Percentiles rank a stretch among this genome's conserved stretches.
Conservation (phyloP, 2,113 vertebrate genomes). For the Petrocephalus microphthalmus region DNA sequence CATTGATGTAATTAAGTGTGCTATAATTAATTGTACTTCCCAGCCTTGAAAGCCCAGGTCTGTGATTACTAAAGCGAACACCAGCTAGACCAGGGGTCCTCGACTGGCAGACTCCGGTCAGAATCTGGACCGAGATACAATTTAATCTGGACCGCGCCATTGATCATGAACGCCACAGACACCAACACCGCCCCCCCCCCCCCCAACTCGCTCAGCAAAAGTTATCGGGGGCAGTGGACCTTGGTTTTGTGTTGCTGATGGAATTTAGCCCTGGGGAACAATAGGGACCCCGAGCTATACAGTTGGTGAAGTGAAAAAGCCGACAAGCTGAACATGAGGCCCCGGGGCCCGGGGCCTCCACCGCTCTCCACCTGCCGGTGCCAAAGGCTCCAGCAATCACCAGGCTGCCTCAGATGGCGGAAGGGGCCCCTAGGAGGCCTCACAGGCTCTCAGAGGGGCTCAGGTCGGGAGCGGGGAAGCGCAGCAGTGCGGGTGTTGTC, state of each 20-base stretch:
- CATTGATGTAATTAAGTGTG: background rate
- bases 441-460: background rate
- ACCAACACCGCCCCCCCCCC: background rate
- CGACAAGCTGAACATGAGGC: background rate
- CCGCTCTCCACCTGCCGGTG: background rate
- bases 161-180: background rate
- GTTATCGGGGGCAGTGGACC: background rate
- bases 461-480: background rate
- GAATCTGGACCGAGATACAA: background rate
- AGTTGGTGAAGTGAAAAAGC: background rate
- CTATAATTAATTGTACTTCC: slow-evolving; percentile 5
- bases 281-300: background rate
- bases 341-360: background rate
- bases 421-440: background rate
- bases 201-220: background rate
- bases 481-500: background rate
- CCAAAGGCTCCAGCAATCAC: background rate
- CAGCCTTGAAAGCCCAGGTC: background rate
- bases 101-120: background rate
- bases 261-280: background rate
- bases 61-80: background rate
- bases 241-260: background rate
- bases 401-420: background rate
- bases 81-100: background rate
- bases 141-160: background rate